A percentile compares a stretch with the other conserved stretches of the same genome.
These are phyloP conservation scores for Ectropis crepuscularia DNA, from an alignment of 2,888 invertebrate genomes.

Conservation along the genomic window DNA sequence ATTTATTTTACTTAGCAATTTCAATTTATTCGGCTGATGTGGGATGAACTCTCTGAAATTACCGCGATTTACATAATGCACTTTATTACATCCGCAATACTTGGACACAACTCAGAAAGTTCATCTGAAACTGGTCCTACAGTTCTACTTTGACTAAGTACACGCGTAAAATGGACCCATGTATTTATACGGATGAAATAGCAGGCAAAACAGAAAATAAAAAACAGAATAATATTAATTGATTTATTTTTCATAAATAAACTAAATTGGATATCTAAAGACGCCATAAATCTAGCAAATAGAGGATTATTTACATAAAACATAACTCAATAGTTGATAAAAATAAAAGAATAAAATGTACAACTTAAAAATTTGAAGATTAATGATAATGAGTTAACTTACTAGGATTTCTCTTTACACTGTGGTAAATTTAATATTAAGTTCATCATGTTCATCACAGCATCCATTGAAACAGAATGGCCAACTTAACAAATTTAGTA, in stretches of 20 bases:
- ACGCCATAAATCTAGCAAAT: constrained; percentile 72
- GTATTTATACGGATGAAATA: constrained; percentile 49
- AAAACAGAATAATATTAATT: constrained; percentile 68
- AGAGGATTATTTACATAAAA: constrained; percentile 77
- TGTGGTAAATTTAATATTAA: constrained; percentile 49
- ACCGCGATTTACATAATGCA: too few relatives aligned
- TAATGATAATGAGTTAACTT: constrained; percentile 48
- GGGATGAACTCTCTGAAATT: too few relatives aligned
- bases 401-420: constrained; percentile 55
- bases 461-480: constrained; percentile 55
- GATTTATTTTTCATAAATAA: constrained; percentile 82
- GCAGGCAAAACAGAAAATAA: constrained; percentile 54
- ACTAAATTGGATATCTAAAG: constrained; percentile 77
- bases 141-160: constrained; percentile 24
- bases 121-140: constrained; percentile 50
- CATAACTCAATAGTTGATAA: constrained; percentile 63
- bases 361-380: constrained; percentile 72
- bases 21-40: too few relatives aligned
- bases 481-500: constrained; percentile 50
- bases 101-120: too few relatives aligned
- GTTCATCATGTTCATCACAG: constrained; percentile 68
- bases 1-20: too few relatives aligned
- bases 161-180: constrained; percentile 64
- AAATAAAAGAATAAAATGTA: constrained; percentile 75
- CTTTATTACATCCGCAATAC: too few relatives aligned